Percentiles rank a stretch among this genome's conserved stretches.
Conservation (phyloP, 2,113 vertebrate species). For the Galbula dea region DNA sequence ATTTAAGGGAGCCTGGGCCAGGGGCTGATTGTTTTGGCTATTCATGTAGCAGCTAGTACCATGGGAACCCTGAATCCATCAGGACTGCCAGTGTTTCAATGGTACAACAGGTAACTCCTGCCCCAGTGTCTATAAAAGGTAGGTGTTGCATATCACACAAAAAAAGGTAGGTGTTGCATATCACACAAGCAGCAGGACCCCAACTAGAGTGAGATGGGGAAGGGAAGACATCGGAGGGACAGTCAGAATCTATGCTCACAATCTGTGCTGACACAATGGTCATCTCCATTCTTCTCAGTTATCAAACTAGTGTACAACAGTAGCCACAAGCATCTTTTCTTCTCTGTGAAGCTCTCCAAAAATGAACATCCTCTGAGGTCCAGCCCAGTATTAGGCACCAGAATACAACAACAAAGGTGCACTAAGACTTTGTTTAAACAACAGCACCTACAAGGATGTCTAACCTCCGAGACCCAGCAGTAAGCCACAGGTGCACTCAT, state of each 20-base stretch:
- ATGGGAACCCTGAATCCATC: background rate
- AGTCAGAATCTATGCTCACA: background rate
- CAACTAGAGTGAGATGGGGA: fast-evolving
- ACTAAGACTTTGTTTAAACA: background rate
- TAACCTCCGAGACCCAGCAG: background rate
- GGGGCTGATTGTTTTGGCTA: background rate
- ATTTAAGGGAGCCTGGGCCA: background rate
- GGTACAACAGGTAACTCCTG: background rate
- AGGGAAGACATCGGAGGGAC: background rate
- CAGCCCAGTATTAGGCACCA: background rate
- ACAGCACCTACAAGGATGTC: background rate
- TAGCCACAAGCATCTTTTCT: background rate
- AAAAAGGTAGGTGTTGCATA: background rate
- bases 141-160: background rate
- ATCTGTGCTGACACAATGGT: background rate
- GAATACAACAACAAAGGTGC: background rate
- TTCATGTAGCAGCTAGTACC: background rate
- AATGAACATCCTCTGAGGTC: background rate
- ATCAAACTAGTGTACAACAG: background rate
- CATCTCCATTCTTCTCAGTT: background rate
- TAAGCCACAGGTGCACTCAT: fast-evolving
- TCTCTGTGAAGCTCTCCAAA: background rate
- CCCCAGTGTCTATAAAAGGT: background rate
- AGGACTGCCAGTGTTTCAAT: background rate
- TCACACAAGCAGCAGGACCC: background rate